phyloP scores from a whole-genome alignment of 2,797 vertebrate species.

The Chaenodraco wilsoni region DNA sequence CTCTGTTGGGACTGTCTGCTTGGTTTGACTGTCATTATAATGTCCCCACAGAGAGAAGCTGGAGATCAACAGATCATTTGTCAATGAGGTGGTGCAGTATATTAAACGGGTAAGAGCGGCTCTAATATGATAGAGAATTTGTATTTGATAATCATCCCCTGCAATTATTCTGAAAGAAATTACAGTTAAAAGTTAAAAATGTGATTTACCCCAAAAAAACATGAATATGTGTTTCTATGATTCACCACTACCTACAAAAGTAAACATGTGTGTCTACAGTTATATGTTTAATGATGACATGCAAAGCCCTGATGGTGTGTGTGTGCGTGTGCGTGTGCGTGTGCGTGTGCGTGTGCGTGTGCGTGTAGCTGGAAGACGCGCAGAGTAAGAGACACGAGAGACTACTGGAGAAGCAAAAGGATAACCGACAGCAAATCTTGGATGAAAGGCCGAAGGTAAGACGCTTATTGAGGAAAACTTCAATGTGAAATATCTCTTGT shows the following conservation, averaged over 20 bases:
- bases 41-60: constrained; percentile 90
- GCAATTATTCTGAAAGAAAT: not conserved
- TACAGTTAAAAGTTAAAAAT: not conserved
- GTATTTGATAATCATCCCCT: not conserved
- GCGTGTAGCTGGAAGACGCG: constrained; percentile 92
- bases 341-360: constrained; percentile 43
- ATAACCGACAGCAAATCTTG: constrained; percentile 94
- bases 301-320: constrained; percentile 5
- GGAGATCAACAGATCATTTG: constrained; percentile 96
- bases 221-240: not conserved
- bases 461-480: not conserved
- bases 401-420: constrained; percentile 94
- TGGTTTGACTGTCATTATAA: constrained; percentile 5
- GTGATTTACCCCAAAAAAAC: not conserved
- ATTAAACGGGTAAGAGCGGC: constrained; percentile 91
- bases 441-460: constrained; percentile 97
- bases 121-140: not conserved
- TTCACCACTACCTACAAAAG: not conserved
- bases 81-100: constrained; percentile 97
- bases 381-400: constrained; percentile 96
- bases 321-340: constrained; percentile 41
- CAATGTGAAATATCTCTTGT: not conserved
- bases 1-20: not conserved
- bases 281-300: not conserved
- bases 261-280: not conserved